These are phyloP conservation scores for Dioctria rufipes DNA, from an alignment of 2,888 invertebrate genomes.

Conservation along the genomic window DNA sequence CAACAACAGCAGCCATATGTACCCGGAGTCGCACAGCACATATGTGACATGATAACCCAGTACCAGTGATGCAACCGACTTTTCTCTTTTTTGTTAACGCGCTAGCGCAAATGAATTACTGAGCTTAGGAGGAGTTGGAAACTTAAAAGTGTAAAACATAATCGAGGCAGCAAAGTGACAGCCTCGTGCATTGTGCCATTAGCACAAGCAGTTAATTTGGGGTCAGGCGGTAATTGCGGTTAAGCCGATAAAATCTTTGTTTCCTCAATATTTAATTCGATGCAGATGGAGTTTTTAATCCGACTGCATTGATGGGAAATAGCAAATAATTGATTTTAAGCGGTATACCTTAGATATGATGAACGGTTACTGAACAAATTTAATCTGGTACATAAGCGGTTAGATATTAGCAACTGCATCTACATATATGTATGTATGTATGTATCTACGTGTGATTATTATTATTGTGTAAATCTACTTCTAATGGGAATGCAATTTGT, in stretches of 20 bases:
- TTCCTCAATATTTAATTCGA: slow-evolving; percentile 37
- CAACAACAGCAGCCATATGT: neutral
- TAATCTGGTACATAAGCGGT: no score
- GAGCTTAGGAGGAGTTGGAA: neutral
- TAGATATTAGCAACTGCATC: no score
- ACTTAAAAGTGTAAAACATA: slow-evolving; percentile 28
- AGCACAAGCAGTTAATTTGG: slow-evolving; percentile 41
- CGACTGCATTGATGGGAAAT: slow-evolving; percentile 2
- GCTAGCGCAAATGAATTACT: slow-evolving; percentile 23
- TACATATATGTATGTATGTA: no score
- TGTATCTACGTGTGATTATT: neutral
- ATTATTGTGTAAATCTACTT: slow-evolving; percentile 30
- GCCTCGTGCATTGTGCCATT: slow-evolving; percentile 15
- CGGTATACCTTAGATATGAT: neutral
- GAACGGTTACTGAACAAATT: no score
- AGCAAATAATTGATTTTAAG: slow-evolving; percentile 3
- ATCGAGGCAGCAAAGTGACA: neutral
- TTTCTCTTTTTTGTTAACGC: slow-evolving; percentile 35
- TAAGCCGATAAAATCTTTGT: slow-evolving; percentile 36
- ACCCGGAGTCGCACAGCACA: neutral
- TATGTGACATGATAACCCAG: slow-evolving; percentile 45
- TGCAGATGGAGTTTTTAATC: slow-evolving; percentile 11
- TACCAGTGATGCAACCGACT: slow-evolving; percentile 46
- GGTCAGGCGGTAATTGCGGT: slow-evolving; percentile 47
- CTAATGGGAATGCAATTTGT: slow-evolving; percentile 29